Percentiles rank a stretch among this genome's conserved stretches.
Conservation (phyloP, 2,888 invertebrate species). For the Phortica okadai region DNA sequence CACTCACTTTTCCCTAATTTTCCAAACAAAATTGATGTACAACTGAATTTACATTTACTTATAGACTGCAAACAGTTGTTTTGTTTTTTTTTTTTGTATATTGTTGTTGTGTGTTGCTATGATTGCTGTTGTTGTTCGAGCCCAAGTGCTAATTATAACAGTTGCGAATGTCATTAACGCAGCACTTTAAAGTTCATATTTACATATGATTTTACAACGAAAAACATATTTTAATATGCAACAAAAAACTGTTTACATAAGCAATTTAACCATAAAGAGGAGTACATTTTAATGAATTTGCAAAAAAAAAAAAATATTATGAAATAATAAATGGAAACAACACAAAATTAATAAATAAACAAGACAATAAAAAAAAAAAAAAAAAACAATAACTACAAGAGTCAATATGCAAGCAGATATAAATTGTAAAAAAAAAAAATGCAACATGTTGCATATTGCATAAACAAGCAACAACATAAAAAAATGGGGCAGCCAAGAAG, state of each 20-base stretch:
- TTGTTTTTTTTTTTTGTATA: too few species aligned
- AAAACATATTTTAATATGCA: constrained; percentile 17
- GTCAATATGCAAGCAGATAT: background rate
- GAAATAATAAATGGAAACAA: too few species aligned
- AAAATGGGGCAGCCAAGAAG: background rate
- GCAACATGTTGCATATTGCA: background rate
- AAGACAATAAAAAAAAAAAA: background rate
- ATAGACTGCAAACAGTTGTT: too few species aligned
- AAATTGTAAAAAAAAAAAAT: background rate
- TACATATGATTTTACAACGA: constrained; percentile 30
- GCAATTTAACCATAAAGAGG: constrained; percentile 10
- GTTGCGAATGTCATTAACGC: constrained; percentile 40
- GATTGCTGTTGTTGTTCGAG: too few species aligned
- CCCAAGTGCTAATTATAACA: constrained; percentile 38
- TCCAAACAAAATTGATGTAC: too few species aligned
- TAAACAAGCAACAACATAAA: background rate
- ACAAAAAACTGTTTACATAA: constrained; percentile 10
- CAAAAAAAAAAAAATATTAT: constrained; percentile 1
- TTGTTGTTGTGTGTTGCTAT: too few species aligned
- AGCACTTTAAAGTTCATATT: constrained; percentile 32
- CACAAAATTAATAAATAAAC: background rate
- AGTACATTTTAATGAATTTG: background rate
- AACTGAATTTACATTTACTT: too few species aligned
- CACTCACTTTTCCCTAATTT: too few species aligned
- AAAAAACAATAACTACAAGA: background rate